Base-by-base conservation (phyloP, 2,113 vertebrate species). In the Mus spicilegus region DNA sequence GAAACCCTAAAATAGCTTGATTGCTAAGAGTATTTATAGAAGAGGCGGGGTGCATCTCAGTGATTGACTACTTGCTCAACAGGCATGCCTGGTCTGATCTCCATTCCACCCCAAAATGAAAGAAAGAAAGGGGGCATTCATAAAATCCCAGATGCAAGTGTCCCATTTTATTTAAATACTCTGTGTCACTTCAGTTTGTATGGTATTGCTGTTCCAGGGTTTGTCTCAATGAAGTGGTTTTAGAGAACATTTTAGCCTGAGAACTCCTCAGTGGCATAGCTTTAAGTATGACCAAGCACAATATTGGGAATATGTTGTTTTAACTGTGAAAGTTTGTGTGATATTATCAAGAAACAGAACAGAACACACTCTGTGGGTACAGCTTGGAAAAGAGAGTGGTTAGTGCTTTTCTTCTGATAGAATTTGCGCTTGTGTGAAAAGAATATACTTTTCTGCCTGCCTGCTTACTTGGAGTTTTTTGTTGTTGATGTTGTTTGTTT, bases 1-100 rank as follows among this genome's bases (percentile, higher is more conserved):
- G 58, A 94, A 93, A 88, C 54, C 63, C 93, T 42, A 93, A 69
- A 46, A 61, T 49, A 20, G n/a, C 61, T 70, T 90, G 85, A 42
- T 86, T 2, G 4, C 92, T 92, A 91, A 77, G 70, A 65, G 85
- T 30, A 75, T 49, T 72, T 82, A 61, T 81, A 58, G 78, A 93
- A 39, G 69, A 26, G 30, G 46, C 69, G 1, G 22, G 33, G n/a
- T 54, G 5, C 54, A n/a, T 80, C 33, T 69, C 33, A 22, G 26
- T 69, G 36, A 39, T 12, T 82, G 63, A 82, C 46, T 26, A 56
- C 49, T 82, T 58, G 36, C 49, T 49, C 28, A 70, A 49, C 49
- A 90, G 70, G 49, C 10, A 81, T 39, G 7, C 54, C 20, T n/a
- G 14, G 1, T 82, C 80, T 72, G 11, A 54, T 63, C 39, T 63